Evolutionary conservation across 2,113 vertebrate genomes (phyloP).

Genomic region (Coryphaenoides rupestris): DNA sequence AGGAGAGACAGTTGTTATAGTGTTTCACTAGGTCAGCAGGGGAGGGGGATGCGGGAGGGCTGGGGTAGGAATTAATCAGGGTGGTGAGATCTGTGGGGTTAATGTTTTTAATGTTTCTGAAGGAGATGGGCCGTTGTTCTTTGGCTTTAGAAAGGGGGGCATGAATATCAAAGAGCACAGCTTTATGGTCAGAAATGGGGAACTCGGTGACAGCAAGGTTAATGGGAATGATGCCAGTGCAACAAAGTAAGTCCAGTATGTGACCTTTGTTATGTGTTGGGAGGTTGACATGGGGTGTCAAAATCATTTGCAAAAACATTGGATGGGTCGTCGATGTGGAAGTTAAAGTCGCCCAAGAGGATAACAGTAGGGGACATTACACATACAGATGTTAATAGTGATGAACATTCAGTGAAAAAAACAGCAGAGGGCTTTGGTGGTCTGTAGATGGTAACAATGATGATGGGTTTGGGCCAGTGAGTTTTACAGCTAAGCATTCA

Average conservation of each 20-base stretch:
- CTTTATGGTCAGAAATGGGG: not conserved
- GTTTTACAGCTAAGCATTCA: constrained; percentile 17
- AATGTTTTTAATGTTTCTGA: not conserved
- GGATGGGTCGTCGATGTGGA: no score
- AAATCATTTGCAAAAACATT: not conserved
- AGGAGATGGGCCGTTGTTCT: constrained; percentile 1
- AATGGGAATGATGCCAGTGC: constrained; percentile 4
- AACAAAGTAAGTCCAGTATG: not conserved
- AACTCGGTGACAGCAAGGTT: not conserved
- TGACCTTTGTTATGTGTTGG: constrained; percentile 3
- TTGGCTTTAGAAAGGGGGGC: not conserved
- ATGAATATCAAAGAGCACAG: not conserved
- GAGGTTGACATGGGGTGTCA: not conserved
- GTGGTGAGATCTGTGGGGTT: not conserved
- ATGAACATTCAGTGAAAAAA: not conserved
- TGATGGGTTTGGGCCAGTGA: constrained; percentile 2
- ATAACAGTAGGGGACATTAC: no score
- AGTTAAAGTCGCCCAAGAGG: no score
- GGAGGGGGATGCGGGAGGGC: no score
- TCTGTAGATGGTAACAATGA: not conserved
- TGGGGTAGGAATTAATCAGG: no score
- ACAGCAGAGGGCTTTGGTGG: not conserved
- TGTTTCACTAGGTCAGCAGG: no score
- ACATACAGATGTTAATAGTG: not conserved
- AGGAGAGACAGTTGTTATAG: not conserved